Conservation (phyloP, 1,140 invertebrate genomes). For the Scaptomyza pallida region DNA sequence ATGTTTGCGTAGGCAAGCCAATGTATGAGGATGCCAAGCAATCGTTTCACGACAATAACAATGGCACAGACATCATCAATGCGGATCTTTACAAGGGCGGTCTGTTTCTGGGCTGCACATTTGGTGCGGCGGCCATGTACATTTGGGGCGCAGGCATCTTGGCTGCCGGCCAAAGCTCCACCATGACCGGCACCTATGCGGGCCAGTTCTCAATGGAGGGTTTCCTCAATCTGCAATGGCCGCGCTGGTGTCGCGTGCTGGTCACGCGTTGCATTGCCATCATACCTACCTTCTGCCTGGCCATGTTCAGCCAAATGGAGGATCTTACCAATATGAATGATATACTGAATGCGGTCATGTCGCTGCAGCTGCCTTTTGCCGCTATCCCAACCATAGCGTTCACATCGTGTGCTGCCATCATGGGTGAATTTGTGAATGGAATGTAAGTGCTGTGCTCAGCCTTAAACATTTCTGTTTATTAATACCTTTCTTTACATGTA, state of each 20-base stretch:
- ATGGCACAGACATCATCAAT: constrained; percentile 85
- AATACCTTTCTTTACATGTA: constrained; percentile 83
- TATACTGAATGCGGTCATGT: constrained; percentile 95
- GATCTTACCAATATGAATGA: constrained; percentile 94
- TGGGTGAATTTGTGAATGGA: constrained; percentile 93
- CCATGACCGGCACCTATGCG: constrained; percentile 93
- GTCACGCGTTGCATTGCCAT: constrained; percentile 95
- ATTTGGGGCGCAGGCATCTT: constrained; percentile 96
- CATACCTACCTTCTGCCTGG: constrained; percentile 91
- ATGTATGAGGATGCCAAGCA: constrained; percentile 76
- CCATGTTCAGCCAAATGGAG: constrained; percentile 89
- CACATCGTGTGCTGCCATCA: constrained; percentile 91
- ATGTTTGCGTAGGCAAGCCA: constrained; percentile 69
- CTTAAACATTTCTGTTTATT: constrained; percentile 1
- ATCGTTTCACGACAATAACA: constrained; percentile 66
- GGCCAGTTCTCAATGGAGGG: constrained; percentile 94
- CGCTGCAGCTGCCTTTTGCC: constrained; percentile 92
- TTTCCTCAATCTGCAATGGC: constrained; percentile 95
- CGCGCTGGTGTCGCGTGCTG: constrained; percentile 94
- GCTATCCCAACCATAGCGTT: constrained; percentile 95
- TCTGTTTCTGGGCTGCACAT: constrained; percentile 93
- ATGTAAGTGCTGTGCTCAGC: constrained; percentile 85
- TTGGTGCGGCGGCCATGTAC: constrained; percentile 92
- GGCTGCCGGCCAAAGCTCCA: constrained; percentile 95
- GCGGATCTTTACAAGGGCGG: constrained; percentile 94